Conservation (phyloP, 2,797 vertebrate species). For the Schizopygopsis malacanthus region DNA sequence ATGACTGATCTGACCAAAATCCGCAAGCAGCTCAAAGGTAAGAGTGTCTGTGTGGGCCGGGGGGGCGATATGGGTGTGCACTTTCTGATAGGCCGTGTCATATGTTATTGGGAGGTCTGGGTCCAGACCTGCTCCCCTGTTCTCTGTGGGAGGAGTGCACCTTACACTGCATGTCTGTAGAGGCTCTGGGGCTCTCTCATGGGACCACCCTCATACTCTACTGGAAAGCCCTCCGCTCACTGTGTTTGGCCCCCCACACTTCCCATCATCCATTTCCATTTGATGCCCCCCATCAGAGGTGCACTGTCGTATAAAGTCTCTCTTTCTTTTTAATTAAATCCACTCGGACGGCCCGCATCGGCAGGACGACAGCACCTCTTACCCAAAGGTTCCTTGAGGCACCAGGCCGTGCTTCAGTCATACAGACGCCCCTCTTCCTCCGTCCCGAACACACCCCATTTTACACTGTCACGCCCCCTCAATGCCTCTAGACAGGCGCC, state of each 20-base stretch:
- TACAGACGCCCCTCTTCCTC: conserved; percentile 77
- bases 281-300: conserved; percentile 58
- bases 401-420: conserved; percentile 85
- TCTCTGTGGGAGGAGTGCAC: conserved; percentile 57
- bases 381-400: conserved; percentile 83
- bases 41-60: conserved; percentile 28
- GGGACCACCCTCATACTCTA: conserved; percentile 62
- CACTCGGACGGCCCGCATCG: conserved; percentile 72
- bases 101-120: conserved; percentile 43
- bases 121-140: conserved; percentile 17
- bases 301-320: conserved; percentile 65
- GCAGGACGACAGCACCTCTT: conserved; percentile 84
- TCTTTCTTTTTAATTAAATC: conserved; percentile 69
- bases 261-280: conserved; percentile 66
- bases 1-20: conserved; percentile 98
- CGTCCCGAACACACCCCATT: conserved; percentile 74
- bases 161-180: conserved; percentile 68
- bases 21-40: conserved; percentile 98
- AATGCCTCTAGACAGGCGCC: conserved; percentile 76
- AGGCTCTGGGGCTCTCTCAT: conserved; percentile 59
- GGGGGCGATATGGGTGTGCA: conserved; percentile 42
- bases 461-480: conserved; percentile 78
- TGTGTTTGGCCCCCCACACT: conserved; percentile 57
- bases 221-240: conserved; percentile 56
- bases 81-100: conserved; percentile 47